A percentile compares a stretch with the other conserved stretches of the same genome.
Conservation (phyloP, 2,113 vertebrate species). For the Cheirogaleus medius region DNA sequence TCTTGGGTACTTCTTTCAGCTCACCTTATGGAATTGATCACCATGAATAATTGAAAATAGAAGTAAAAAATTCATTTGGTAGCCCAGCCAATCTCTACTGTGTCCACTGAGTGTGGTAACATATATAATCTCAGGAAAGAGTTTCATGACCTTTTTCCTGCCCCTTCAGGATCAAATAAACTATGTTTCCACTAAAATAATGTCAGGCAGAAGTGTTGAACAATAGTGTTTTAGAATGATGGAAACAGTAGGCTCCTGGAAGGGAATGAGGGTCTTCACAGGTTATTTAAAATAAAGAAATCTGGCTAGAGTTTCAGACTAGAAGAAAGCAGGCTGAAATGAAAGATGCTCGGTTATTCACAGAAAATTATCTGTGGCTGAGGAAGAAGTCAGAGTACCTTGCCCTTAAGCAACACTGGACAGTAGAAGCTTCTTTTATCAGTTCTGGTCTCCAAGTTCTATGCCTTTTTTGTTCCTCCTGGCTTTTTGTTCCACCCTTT, state of each 20-base stretch:
- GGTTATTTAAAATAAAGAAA: background rate
- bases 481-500: background rate
- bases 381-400: background rate
- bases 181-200: background rate
- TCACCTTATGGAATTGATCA: background rate
- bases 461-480: background rate
- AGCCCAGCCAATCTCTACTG: background rate
- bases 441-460: background rate
- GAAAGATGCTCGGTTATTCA: background rate
- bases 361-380: background rate
- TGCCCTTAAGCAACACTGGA: background rate
- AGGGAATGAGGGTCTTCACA: background rate
- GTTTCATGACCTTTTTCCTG: background rate
- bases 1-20: background rate
- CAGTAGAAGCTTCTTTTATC: background rate
- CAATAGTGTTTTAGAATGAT: rapidly evolving
- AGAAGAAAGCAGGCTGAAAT: background rate
- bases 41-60: background rate
- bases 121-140: background rate
- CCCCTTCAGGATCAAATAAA: background rate
- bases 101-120: background rate
- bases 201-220: background rate
- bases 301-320: background rate
- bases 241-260: background rate
- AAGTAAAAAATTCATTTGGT: conserved; percentile 20